These are phyloP conservation scores for Boleophthalmus pectinirostris DNA, from an alignment of 2,113 vertebrate genomes.

Conservation along the genomic window DNA sequence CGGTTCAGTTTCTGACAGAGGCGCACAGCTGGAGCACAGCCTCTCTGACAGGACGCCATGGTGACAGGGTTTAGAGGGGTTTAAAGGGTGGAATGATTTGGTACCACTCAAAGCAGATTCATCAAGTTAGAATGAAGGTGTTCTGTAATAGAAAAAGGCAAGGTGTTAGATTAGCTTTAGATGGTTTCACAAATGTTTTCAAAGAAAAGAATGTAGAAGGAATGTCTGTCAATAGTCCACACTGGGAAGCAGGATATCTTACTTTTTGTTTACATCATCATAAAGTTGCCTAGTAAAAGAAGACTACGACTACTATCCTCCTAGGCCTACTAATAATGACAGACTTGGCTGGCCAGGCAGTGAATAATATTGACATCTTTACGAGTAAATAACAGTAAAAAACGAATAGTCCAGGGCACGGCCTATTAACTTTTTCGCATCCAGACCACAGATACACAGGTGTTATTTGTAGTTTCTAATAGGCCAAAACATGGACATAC, in stretches of 20 bases:
- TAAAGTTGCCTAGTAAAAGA: no score
- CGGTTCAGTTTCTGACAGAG: slow-evolving; percentile 90
- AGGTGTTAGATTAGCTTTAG: not conserved
- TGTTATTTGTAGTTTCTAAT: not conserved
- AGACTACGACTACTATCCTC: no score
- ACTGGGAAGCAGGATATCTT: not conserved
- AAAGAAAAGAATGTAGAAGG: no score
- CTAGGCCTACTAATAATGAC: no score
- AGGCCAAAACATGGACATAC: no score
- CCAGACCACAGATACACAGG: not conserved
- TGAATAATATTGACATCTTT: no score
- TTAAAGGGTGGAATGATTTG: slow-evolving; percentile 26
- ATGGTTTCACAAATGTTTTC: no score
- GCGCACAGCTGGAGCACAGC: slow-evolving; percentile 76
- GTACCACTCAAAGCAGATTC: slow-evolving; percentile 50
- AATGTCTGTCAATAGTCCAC: not conserved
- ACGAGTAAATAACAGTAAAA: no score
- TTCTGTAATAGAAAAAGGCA: slow-evolving; percentile 40
- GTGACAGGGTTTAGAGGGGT: slow-evolving; percentile 40
- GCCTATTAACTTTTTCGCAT: not conserved
- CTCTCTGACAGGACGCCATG: slow-evolving; percentile 83
- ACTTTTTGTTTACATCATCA: not conserved
- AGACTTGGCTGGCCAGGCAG: no score
- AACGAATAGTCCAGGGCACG: no score
- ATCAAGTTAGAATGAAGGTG: slow-evolving; percentile 42